Conservation (phyloP, 2,113 vertebrate species). For the Corythornis cristatus region DNA sequence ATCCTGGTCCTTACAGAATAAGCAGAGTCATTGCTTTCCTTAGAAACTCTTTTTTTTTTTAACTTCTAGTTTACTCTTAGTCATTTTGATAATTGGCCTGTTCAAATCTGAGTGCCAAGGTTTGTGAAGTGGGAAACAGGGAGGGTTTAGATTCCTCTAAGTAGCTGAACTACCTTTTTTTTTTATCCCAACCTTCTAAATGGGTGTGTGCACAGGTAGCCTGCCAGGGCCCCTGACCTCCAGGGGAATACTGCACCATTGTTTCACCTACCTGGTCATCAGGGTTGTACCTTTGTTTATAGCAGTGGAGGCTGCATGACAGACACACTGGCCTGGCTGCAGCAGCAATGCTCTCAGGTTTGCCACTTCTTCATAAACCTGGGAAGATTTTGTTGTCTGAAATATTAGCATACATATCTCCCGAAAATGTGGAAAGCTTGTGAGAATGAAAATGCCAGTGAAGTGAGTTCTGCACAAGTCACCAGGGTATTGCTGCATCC, state of each 20-base stretch:
- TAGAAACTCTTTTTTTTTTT: background rate
- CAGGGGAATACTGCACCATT: background rate
- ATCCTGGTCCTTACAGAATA: background rate
- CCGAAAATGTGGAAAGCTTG: too few species aligned
- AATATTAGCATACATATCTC: too few species aligned
- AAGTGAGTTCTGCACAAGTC: too few species aligned
- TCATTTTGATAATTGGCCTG: background rate
- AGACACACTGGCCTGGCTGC: background rate
- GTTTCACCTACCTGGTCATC: too few species aligned
- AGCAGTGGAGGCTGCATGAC: background rate
- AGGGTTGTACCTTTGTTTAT: too few species aligned
- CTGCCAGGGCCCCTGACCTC: background rate
- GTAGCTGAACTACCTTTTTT: background rate
- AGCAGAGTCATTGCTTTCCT: background rate
- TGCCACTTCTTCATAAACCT: background rate
- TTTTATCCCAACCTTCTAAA: background rate
- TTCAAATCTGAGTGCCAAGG: background rate
- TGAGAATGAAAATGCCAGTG: too few species aligned
- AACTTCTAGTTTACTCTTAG: background rate
- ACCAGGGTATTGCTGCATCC: too few species aligned
- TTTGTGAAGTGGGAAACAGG: background rate
- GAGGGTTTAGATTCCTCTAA: background rate
- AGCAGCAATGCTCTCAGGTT: background rate
- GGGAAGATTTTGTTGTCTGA: too few species aligned
- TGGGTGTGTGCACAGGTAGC: background rate